Evolutionary conservation across 2,113 vertebrate species (phyloP), one percentile per base, ranked within the genome.

Genomic region (Nicator chloris): DNA sequence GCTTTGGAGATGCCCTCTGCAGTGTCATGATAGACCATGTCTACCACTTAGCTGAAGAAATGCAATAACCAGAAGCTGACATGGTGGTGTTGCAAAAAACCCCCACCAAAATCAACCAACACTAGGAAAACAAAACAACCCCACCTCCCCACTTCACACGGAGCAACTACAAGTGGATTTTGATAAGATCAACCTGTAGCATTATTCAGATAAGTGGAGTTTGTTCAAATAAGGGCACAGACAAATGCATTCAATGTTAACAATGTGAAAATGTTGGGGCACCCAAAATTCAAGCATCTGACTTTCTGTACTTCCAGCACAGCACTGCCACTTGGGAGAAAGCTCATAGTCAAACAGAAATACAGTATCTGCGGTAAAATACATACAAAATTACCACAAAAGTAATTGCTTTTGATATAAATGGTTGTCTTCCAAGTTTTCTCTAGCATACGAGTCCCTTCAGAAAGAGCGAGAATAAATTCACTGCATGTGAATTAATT

Each of bases 361-460:
- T 93, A 92, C 79, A 85, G 87, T 92, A 93, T 93, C 95, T 97
- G 90, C 89, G 95, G 92, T 93, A 97, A 93, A 97, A 98, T 96
- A 97, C 96, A 97, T 96, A 97, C 91, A 95, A 97, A 98, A 98
- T 97, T 97, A 97, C 97, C 40, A 22, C 92, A 93, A 96, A 78
- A 92, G 97, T 98, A 98, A 98, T 98, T 98, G 97, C 97, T 97
- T 98, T 98, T 97, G 93, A 94, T 97, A 97, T 96, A 98, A 98
- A 97, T 90, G 96, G 94, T 92, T 81, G 15, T 96, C 97, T 96
- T 97, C 89, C 94, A 97, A 97, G 94, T 98, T 98, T 97, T 96
- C 96, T 96, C 95, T 92, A 92, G 93, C 93, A 94, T 64, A 91
- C 87, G 96, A 96, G 94, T 93, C 91, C 95, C 92, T 97, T 96